phyloP scores from a whole-genome alignment of 1,140 invertebrate genomes.

The Phocides pigmalion region DNA sequence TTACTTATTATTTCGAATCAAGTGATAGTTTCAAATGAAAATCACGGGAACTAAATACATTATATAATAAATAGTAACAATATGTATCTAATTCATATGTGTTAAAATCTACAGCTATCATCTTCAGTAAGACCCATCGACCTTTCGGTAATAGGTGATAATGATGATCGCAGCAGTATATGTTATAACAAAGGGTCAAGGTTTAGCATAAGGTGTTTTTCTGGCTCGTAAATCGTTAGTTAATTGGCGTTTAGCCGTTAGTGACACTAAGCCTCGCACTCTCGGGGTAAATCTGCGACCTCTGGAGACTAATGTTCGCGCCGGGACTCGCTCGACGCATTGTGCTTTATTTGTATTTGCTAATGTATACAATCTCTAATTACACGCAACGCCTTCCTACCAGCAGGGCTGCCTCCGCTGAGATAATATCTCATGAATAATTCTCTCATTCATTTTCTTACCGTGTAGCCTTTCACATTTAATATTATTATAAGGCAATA shows the following conservation, averaged over 20 bases:
- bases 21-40: no score
- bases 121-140: constrained; percentile 2
- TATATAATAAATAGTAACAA: no score
- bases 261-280: constrained; percentile 38
- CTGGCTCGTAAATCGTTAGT: constrained; percentile 9
- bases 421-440: background rate
- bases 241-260: constrained; percentile 12
- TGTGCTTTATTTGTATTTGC: constrained; percentile 82
- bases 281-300: constrained; percentile 62
- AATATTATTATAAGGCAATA: no score
- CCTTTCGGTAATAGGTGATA: constrained; percentile 8
- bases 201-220: constrained; percentile 17
- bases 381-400: constrained; percentile 75
- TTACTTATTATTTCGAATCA: no score
- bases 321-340: constrained; percentile 67
- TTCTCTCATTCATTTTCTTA: background rate
- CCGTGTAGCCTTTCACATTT: no score
- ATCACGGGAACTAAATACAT: no score
- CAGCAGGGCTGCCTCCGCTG: constrained; percentile 56
- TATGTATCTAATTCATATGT: no score
- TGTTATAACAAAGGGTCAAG: constrained; percentile 14
- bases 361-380: constrained; percentile 83
- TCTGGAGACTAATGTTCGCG: constrained; percentile 76
- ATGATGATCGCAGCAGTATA: background rate
- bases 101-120: background rate